Conservation (phyloP, 2,797 vertebrate genomes). For the Trachurus trachurus region DNA sequence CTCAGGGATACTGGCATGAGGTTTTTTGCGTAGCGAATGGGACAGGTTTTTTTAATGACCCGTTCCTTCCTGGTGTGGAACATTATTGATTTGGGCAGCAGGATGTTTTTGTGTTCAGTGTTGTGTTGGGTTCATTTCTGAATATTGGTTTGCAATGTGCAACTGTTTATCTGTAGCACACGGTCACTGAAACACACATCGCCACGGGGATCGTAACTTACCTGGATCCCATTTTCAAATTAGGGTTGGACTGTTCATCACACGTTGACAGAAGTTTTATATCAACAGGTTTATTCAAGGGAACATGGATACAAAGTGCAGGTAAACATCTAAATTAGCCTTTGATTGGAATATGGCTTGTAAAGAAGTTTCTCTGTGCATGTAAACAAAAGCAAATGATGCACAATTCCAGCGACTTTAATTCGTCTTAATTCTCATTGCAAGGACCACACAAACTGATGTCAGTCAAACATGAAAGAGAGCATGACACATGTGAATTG, state of each 20-base stretch:
- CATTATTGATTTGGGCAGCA: constrained; percentile 37
- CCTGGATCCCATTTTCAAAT: constrained; percentile 4
- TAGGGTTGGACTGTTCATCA: constrained; percentile 1
- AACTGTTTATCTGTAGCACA: constrained; percentile 4
- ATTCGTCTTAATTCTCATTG: constrained; percentile 58
- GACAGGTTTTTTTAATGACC: no score
- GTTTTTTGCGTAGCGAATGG: no score
- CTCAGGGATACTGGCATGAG: no score
- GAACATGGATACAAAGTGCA: constrained; percentile 21
- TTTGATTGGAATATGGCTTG: constrained; percentile 20
- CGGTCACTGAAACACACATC: constrained; percentile 11
- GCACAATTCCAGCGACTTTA: constrained; percentile 34
- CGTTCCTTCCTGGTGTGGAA: constrained; percentile 18
- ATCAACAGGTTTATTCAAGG: constrained; percentile 9
- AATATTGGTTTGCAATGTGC: constrained; percentile 6
- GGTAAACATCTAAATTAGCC: constrained; percentile 27
- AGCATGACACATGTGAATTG: constrained; percentile 58
- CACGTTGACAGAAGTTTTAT: constrained; percentile 17
- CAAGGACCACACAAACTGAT: constrained; percentile 68
- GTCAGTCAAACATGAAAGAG: constrained; percentile 70
- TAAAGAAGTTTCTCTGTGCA: constrained; percentile 15
- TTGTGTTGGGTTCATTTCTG: constrained; percentile 4
- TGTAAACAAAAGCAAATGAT: constrained; percentile 44
- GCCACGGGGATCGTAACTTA: constrained; percentile 9
- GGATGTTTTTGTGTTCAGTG: constrained; percentile 23